These are phyloP conservation scores for Steromphala cineraria DNA, from an alignment of 2,888 invertebrate species.

Conservation along the genomic window DNA sequence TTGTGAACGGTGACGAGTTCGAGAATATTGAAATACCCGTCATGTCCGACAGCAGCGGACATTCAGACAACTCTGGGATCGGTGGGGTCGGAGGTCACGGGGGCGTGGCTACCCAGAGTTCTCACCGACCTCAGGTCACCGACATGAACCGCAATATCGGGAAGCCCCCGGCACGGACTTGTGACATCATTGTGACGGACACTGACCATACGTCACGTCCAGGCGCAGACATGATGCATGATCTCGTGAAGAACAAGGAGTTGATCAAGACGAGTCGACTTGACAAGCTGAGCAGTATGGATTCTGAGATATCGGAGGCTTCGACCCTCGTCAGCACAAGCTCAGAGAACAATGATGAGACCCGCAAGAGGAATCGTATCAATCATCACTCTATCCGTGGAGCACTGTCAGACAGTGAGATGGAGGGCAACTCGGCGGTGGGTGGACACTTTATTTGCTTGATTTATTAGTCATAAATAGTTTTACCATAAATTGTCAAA, in stretches of 20 bases:
- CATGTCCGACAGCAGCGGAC: constrained; percentile 22
- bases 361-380: constrained; percentile 61
- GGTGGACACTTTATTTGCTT: constrained; percentile 79
- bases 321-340: constrained; percentile 76
- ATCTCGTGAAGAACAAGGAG: constrained; percentile 93
- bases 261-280: constrained; percentile 78
- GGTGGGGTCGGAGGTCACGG: not conserved
- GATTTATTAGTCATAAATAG: no score
- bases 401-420: constrained; percentile 95
- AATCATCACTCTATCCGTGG: constrained; percentile 85
- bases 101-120: not conserved
- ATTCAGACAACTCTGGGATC: constrained; percentile 9
- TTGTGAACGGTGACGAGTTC: constrained; percentile 75
- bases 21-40: constrained; percentile 70
- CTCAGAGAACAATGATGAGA: constrained; percentile 61
- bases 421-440: constrained; percentile 84
- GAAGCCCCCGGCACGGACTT: constrained; percentile 44
- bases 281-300: constrained; percentile 83
- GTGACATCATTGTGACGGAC: constrained; percentile 65
- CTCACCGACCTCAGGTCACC: constrained; percentile 18
- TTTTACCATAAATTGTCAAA: no score
- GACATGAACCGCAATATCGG: constrained; percentile 52
- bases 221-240: constrained; percentile 91
- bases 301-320: constrained; percentile 88
- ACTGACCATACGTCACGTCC: constrained; percentile 42